These are phyloP conservation scores for Gulo gulo DNA, from an alignment of 2,113 vertebrate genomes.

Conservation along the genomic window DNA sequence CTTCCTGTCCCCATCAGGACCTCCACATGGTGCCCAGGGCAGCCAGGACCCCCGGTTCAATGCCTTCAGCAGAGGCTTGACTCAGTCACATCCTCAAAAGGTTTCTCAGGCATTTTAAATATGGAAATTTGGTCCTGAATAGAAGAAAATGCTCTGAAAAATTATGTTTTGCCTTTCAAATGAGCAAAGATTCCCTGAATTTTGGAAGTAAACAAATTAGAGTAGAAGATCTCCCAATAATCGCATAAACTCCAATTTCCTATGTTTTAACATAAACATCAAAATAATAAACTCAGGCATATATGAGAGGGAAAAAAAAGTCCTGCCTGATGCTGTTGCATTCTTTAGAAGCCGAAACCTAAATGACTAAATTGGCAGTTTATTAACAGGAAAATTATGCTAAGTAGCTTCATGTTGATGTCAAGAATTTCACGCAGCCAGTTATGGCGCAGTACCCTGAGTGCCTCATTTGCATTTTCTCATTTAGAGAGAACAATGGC, in stretches of 20 bases:
- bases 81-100: slow-evolving; percentile 32
- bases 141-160: slow-evolving; percentile 45
- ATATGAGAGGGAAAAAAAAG: slow-evolving; percentile 44
- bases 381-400: slow-evolving; percentile 93
- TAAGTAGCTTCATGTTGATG: slow-evolving; percentile 88
- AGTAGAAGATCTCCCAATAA: slow-evolving; percentile 69
- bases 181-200: slow-evolving; percentile 64
- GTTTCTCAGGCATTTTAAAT: slow-evolving; percentile 38
- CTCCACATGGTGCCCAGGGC: rapidly evolving
- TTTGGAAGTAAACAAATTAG: slow-evolving; percentile 75
- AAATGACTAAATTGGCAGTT: slow-evolving; percentile 92
- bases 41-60: rapidly evolving
- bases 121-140: background rate
- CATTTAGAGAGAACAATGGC: slow-evolving; percentile 87
- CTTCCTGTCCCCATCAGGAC: background rate
- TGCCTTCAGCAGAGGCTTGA: background rate
- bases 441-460: slow-evolving; percentile 78
- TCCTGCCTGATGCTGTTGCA: slow-evolving; percentile 59
- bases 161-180: slow-evolving; percentile 64
- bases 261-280: slow-evolving; percentile 76
- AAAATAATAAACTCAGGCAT: slow-evolving; percentile 75
- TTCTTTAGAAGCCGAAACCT: slow-evolving; percentile 77
- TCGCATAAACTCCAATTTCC: slow-evolving; percentile 63
- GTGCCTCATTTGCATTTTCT: slow-evolving; percentile 87
- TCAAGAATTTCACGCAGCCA: slow-evolving; percentile 85